Evolutionary conservation across 1,140 invertebrate genomes (phyloP), one percentile per base, ranked within the genome.

Genomic region (Pseudoatta argentina): DNA sequence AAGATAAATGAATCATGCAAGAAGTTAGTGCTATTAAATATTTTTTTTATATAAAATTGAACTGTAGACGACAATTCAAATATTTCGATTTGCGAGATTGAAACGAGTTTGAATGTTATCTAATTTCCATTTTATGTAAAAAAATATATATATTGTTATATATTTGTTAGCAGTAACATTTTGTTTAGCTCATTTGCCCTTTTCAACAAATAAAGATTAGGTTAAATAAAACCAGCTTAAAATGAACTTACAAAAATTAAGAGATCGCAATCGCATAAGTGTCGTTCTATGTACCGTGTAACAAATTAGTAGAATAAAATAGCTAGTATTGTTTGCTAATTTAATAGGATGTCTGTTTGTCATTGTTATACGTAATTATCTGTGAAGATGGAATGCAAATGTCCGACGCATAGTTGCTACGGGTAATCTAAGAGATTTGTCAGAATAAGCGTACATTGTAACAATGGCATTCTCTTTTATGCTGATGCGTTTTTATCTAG

Each of bases 341-440:
- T 75, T 57, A 72, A 16, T 48, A n/a, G 18, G n/a, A 21, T 1
- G 24, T 21, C 39, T 57, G 4, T 21, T n/a, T 7, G 34, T n/a
- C 24, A 72, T 73, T 83, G 69, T 63, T 55, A 3, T 44, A 27
- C 14, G 18, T 51, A 83, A 83, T 75, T 75, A 63, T 61, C 39
- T 61, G 24, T 27, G 69, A 61, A 75, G 71, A 30, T 61, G 53
- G 4, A 73, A 83, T 83, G 69, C 55, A 75, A 83, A 63, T 61
- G 16, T 10, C 39, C 34, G 53, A 59, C 18, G 67, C 12, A 16
- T 21, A 82, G 18, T 44, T 16, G n/a, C 24, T 27, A 14, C 57
- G 61, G 30, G 53, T 73, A 83, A 61, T 73, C 69, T 48, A 39
- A 59, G 44, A 48, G 64, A 67, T 67, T 57, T 34, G 53, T 61